phyloP scores from a whole-genome alignment of 2,888 invertebrate genomes.

The Leptopilina myrica region DNA sequence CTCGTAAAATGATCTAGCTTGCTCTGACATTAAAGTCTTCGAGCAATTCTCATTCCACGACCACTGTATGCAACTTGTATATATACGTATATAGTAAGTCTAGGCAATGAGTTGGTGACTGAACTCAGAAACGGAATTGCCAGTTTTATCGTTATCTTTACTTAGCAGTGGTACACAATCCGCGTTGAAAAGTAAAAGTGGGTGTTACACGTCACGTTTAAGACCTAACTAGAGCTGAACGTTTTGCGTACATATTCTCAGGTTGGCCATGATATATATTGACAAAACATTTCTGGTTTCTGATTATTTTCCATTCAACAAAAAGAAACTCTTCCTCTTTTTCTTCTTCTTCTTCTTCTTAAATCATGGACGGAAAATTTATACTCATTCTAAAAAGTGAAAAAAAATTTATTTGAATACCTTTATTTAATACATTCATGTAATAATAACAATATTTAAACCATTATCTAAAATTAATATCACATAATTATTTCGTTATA shows the following conservation, averaged over 20 bases:
- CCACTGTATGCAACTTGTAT: not conserved
- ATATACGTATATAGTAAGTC: not conserved
- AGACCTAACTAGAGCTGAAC: slow-evolving; percentile 33
- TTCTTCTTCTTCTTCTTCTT: too few relatives aligned
- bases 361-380: too few relatives aligned
- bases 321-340: too few relatives aligned
- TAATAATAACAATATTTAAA: too few relatives aligned
- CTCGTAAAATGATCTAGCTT: slow-evolving; percentile 17
- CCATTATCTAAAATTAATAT: too few relatives aligned
- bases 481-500: too few relatives aligned
- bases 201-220: slow-evolving; percentile 35
- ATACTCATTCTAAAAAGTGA: too few relatives aligned
- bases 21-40: slow-evolving; percentile 34
- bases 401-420: too few relatives aligned
- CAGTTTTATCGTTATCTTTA: slow-evolving; percentile 29
- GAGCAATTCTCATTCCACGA: slow-evolving; percentile 6
- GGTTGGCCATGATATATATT: slow-evolving; percentile 16
- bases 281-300: slow-evolving; percentile 8
- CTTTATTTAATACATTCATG: too few relatives aligned
- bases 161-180: slow-evolving; percentile 34
- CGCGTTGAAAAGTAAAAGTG: slow-evolving; percentile 36
- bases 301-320: too few relatives aligned
- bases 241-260: slow-evolving; percentile 11
- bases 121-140: slow-evolving; percentile 18
- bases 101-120: not conserved